Base-by-base conservation (phyloP, 1,140 invertebrate species). In the Dufourea novaeangliae region DNA sequence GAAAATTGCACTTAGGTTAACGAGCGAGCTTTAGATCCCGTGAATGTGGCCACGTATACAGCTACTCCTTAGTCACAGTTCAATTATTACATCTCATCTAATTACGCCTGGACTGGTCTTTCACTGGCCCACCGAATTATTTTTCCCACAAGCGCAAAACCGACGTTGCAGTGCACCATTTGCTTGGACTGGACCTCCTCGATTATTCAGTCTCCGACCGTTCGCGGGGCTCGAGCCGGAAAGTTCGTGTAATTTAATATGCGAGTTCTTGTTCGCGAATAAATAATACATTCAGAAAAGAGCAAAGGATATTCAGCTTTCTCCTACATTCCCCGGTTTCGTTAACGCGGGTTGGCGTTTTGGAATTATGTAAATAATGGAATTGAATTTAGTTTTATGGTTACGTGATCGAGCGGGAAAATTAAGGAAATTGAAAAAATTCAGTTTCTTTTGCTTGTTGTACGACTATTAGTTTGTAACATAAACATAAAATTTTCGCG, bases 171-270 rank as follows among this genome's bases (percentile, higher is more conserved):
- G 5, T 46, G 56, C 27, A 46, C 63, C 50, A 50, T 34, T 20
- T n/a, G 22, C 10, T 5, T 25, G 29, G 44, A 11, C 7, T 8
- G 25, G 29, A 50, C 20, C 34, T 34, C 37, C 14, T 37, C 41
- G 57, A 72, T 50, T 29, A 27, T 37, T 63, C 59, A 50, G 46
- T n/a, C 44, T 37, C n/a, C 32, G 11, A 37, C 57, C 44, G 62
- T 82, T 76, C 75, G 59, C 57, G 61, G 27, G 44, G 57, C 61
- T 59, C n/a, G 22, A 32, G 12, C 39, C n/a, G 71, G 54, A 80
- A 68, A 82, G 72, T 82, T 82, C 63, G 39, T 29, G 54, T 62
- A 76, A 54, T 76, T 59, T 80, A 78, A 81, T 81, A 79, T 79
- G 63, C 69, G 63, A 68, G 32, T 54, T 59, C 78, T 44, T 39